These are phyloP conservation scores for Agrotis puta DNA, from an alignment of 2,888 invertebrate species.

Conservation along the genomic window DNA sequence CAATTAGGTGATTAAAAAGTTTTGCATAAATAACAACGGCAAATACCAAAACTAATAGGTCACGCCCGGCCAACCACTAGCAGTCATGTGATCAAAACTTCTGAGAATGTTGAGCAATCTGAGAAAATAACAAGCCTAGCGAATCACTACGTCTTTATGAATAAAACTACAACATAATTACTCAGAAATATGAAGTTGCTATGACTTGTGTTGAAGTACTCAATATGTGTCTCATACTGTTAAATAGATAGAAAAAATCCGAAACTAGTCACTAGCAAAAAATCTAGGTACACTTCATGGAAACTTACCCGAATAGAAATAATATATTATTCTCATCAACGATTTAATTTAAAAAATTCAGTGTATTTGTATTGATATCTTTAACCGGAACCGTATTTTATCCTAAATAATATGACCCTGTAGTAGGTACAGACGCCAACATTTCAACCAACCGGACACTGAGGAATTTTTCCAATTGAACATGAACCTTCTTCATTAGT, in stretches of 20 bases:
- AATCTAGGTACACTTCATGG: neutral
- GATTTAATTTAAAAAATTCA: neutral
- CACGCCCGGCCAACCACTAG: conserved; percentile 45
- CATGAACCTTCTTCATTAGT: too few species aligned
- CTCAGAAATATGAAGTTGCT: conserved; percentile 24
- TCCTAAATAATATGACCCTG: neutral
- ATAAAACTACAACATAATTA: conserved; percentile 34
- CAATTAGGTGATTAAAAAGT: conserved; percentile 29
- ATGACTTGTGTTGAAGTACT: conserved; percentile 20
- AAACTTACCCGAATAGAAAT: neutral
- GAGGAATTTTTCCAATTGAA: too few species aligned
- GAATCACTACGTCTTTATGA: conserved; percentile 47
- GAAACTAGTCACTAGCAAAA: neutral
- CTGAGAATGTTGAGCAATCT: conserved; percentile 61
- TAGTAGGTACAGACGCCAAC: too few species aligned
- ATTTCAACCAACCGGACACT: too few species aligned
- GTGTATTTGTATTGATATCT: neutral
- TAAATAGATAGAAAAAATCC: neutral
- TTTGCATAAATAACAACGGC: conserved; percentile 42
- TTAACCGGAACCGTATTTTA: conserved; percentile 9
- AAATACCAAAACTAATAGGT: conserved; percentile 61
- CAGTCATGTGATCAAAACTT: conserved; percentile 60
- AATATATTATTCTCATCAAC: neutral
- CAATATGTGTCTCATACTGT: neutral
- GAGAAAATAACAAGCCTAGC: conserved; percentile 47